These are phyloP conservation scores for Vidua chalybeata DNA, from an alignment of 2,113 vertebrate genomes.

Conservation along the genomic window DNA sequence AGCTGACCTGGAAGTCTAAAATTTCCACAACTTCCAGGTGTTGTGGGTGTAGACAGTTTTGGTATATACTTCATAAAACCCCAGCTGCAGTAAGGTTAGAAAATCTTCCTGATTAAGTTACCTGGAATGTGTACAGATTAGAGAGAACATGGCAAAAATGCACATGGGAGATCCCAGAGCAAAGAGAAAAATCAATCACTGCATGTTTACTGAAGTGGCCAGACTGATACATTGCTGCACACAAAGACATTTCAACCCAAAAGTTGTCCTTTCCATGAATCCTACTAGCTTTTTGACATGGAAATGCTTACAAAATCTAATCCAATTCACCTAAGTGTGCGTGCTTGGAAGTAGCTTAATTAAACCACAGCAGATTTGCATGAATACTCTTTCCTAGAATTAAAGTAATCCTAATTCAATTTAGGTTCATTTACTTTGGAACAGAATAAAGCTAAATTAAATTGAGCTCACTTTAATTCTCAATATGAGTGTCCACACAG, in stretches of 20 bases:
- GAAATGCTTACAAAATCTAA: not conserved
- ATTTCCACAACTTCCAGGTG: not conserved
- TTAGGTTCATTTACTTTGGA: slow-evolving; percentile 31
- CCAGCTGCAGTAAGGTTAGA: not conserved
- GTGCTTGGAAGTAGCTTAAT: slow-evolving; percentile 14
- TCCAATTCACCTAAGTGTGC: not conserved
- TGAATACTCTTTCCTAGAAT: not conserved
- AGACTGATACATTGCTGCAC: not conserved
- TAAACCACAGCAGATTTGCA: slow-evolving; percentile 33
- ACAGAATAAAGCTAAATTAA: slow-evolving; percentile 48
- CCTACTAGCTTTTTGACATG: not conserved
- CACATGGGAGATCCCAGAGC: not conserved
- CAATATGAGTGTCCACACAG: not conserved
- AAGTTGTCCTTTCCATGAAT: not conserved
- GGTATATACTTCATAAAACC: not conserved
- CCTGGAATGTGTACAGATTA: not conserved
- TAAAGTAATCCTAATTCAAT: slow-evolving; percentile 56
- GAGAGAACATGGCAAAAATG: not conserved
- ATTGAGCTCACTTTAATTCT: slow-evolving; percentile 7
- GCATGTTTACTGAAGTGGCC: not conserved
- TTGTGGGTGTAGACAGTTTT: not conserved
- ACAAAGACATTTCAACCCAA: not conserved
- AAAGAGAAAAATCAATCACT: not conserved
- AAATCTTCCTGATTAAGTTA: not conserved
- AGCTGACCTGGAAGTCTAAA: not conserved